Conservation (phyloP, 2,888 invertebrate genomes). For the Orchesella flavescens region DNA sequence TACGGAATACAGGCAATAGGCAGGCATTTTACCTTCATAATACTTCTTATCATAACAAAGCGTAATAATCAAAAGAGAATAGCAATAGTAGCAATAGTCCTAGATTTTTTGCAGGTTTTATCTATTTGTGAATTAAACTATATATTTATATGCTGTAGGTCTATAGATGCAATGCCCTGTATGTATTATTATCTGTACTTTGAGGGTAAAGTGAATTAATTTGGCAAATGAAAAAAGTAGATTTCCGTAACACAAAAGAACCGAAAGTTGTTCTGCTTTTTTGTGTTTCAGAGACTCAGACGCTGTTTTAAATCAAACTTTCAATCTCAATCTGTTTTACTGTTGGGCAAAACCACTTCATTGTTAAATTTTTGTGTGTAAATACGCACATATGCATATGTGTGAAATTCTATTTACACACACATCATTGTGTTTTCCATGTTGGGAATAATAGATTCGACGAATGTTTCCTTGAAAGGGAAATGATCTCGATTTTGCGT, state of each 20-base stretch:
- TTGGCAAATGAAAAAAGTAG: conserved; percentile 7
- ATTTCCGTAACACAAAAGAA: conserved; percentile 30
- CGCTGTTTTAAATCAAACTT: neutral
- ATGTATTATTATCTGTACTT: neutral
- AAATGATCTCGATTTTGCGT: conserved; percentile 2
- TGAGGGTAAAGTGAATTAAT: neutral
- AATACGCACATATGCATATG: neutral
- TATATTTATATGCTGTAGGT: too few relatives aligned
- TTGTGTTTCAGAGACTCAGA: neutral
- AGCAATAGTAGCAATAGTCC: neutral
- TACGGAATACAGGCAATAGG: neutral
- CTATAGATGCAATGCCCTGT: neutral
- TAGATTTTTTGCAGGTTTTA: neutral
- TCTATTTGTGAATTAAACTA: neutral
- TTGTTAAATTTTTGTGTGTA: neutral
- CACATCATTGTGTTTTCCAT: neutral
- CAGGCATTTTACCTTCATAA: neutral
- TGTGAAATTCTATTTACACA: neutral
- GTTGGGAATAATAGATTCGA: neutral
- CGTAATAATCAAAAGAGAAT: neutral
- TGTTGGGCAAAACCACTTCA: neutral
- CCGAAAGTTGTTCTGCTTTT: conserved; percentile 29
- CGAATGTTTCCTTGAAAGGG: conserved; percentile 2
- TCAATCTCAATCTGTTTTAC: neutral
- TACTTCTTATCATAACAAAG: neutral